Conservation (phyloP, 2,888 invertebrate genomes). For the Polymixis flavicincta region DNA sequence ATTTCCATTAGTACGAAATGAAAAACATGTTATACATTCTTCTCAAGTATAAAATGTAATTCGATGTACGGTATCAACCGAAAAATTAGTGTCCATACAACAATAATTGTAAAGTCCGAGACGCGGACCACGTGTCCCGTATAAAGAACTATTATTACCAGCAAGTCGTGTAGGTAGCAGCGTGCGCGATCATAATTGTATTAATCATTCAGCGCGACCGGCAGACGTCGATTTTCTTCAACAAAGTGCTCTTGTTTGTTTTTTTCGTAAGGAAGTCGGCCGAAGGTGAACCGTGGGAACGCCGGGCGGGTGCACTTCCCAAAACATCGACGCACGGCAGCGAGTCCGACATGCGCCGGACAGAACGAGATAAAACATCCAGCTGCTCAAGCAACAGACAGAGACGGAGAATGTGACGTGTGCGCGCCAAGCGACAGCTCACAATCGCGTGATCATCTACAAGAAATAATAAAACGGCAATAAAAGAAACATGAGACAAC, state of each 20-base stretch:
- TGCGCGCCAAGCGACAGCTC: conserved; percentile 90
- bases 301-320: conserved; percentile 91
- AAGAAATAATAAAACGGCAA: conserved; percentile 91
- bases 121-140: conserved; percentile 85
- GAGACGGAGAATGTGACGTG: conserved; percentile 85
- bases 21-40: conserved; percentile 55
- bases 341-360: conserved; percentile 87
- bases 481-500: conserved; percentile 90
- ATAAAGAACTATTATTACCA: conserved; percentile 88
- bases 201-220: conserved; percentile 90
- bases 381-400: conserved; percentile 60
- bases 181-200: conserved; percentile 90
- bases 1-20: conserved; percentile 42
- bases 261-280: conserved; percentile 90
- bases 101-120: conserved; percentile 67
- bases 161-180: conserved; percentile 85
- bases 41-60: conserved; percentile 61
- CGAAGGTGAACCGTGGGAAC: conserved; percentile 91
- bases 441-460: conserved; percentile 91
- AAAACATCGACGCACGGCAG: conserved; percentile 91
- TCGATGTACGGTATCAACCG: conserved; percentile 69
- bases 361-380: conserved; percentile 76
- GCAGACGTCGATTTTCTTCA: conserved; percentile 91
- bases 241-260: conserved; percentile 91
- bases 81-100: conserved; percentile 70